Evolutionary conservation across 2,113 vertebrate genomes (phyloP), one percentile per base, ranked within the genome.

Genomic region (Hipposideros armiger): DNA sequence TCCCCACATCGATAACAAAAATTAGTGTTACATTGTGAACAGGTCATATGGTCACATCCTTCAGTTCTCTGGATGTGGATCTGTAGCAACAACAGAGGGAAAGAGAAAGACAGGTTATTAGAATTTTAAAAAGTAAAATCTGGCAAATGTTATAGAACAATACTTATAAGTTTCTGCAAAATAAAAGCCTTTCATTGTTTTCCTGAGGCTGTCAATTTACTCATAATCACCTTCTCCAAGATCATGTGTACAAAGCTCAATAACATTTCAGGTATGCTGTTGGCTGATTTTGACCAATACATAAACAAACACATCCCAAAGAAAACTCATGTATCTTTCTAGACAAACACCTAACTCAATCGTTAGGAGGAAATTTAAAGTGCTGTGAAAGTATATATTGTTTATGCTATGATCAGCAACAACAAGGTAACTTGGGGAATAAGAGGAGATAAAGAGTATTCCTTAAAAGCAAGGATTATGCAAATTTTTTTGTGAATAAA

Each of bases 1-100:
- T 99, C 99, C 81, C 99, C 99, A 83, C 99, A 99, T 89, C 99
- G 99, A 97, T 99, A 99, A 98, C 99, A 99, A 98, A 99, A 99
- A 98, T 99, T 99, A 95, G 99, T 99, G 99, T 99, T 99, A 95
- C 99, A 99, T 90, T 99, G 99, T 14, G 99, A 99, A 95, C 99
- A 99, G 64, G 99, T 99, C 99, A 99, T 99, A 86, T 99, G 99
- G 98, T 99, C 99, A 96, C 99, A 99, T 54, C 99, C 99, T 98
- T 99, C 99, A 0, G 99, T 99, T 84, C 99, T 99, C 98, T 99
- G 99, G 97, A 99, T 99, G 96, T 99, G 99, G 97, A 99, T 99
- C 99, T 99, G 94, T 52, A 92, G 0, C 3, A 70, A 67, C 0
- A 22, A 64, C 84, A 97, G 4, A 82, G n/a, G 26, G 19, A 69